These are phyloP conservation scores for Calidris pygmaea DNA, from an alignment of 2,113 vertebrate genomes.

Conservation along the genomic window DNA sequence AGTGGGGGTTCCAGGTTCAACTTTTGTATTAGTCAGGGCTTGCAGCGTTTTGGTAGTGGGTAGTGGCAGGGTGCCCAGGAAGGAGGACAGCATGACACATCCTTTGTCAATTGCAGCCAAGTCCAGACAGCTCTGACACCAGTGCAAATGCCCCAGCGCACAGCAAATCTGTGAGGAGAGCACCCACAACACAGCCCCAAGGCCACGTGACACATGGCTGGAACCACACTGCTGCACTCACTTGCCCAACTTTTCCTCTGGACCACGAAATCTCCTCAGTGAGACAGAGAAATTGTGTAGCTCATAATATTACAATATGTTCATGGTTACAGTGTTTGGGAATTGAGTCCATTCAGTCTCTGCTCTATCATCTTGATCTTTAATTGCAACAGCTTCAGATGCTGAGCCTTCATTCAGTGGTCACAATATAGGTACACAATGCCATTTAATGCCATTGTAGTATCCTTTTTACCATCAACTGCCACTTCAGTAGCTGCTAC, in stretches of 20 bases:
- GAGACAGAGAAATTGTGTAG: not conserved
- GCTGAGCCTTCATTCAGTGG: not conserved
- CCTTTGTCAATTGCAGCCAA: fast-evolving
- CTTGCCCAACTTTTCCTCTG: not conserved
- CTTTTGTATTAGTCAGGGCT: not conserved
- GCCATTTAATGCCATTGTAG: not conserved
- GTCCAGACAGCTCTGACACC: not conserved
- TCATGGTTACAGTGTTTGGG: not conserved
- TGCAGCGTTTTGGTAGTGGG: not conserved
- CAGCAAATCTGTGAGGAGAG: not conserved
- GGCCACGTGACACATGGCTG: not conserved
- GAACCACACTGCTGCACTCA: not conserved
- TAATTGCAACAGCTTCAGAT: not conserved
- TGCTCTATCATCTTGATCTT: not conserved
- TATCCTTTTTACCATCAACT: not conserved
- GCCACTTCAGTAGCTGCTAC: not conserved
- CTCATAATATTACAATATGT: not conserved
- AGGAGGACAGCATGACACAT: fast-evolving
- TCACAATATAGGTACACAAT: not conserved
- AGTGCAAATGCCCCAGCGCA: fast-evolving
- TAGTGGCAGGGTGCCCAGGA: not conserved
- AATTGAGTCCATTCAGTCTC: not conserved
- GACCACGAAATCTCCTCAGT: not conserved
- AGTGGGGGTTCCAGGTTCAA: not conserved
- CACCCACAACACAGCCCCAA: fast-evolving